Percentiles rank a stretch among this genome's conserved stretches.
These are phyloP conservation scores for Ophthalmolycus amberensis DNA, from an alignment of 2,113 vertebrate species.

Conservation along the genomic window DNA sequence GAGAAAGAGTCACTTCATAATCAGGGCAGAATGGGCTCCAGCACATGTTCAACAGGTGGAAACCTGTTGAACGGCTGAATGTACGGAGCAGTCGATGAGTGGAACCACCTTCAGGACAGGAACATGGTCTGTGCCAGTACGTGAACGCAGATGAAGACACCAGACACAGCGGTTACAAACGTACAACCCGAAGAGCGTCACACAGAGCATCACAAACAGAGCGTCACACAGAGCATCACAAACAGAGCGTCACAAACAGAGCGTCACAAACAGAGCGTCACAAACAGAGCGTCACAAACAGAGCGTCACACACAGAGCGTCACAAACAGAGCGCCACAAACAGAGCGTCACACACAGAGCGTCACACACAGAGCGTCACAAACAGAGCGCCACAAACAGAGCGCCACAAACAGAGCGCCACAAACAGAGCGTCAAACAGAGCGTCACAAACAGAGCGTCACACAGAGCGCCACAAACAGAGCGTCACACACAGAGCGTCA, in stretches of 20 bases:
- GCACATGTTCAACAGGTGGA: not conserved
- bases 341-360: not conserved
- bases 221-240: no score
- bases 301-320: no score
- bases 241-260: not conserved
- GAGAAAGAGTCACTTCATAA: not conserved
- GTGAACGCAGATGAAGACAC: not conserved
- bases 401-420: no score
- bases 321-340: not conserved
- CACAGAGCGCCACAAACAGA: not conserved
- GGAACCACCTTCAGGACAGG: not conserved
- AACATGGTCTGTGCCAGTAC: not conserved
- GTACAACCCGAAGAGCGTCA: not conserved
- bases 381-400: no score
- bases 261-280: not conserved
- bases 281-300: not conserved
- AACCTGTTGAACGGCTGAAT: not conserved
- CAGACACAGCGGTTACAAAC: not conserved
- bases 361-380: no score
- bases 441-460: not conserved
- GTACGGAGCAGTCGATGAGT: not conserved
- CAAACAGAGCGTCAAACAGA: not conserved
- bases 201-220: no score
- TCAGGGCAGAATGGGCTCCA: not conserved
- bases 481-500: not conserved